Base-by-base conservation (phyloP, 2,113 vertebrate genomes). In the Etheostoma spectabile region DNA sequence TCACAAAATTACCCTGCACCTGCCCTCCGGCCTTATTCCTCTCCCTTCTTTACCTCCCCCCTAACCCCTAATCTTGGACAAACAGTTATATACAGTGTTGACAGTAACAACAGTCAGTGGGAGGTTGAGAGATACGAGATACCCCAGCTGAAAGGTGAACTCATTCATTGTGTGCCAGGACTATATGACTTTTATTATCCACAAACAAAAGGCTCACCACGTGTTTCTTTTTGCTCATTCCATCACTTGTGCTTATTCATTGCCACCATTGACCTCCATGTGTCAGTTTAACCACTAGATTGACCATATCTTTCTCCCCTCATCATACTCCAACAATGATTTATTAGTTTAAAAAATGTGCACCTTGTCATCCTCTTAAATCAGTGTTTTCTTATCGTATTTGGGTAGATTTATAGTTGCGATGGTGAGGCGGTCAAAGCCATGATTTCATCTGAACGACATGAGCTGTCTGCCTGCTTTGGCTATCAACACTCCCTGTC, bases 71-170 rank as follows among this genome's bases (percentile, higher is more conserved):
- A 48, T 42, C 75, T 71, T 76, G 74, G 69, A 82, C 87, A 90
- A 93, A 89, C 85, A 74, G 74, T 52, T 78, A 83, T 74, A 79
- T 73, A 87, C 82, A 67, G 75, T 91, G 90, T 92, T 93, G 86
- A 92, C 93, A 91, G 86, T 91, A 77, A 79, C 84, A 92, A 93
- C 88, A 92, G 84, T 83, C 67, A 6, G 86, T 69, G 77, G 80
- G 76, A 80, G 84, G 79, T 60, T 67, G 42, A 73, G 63, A 74
- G 83, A 87, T 71, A 83, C 60, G 63, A 71, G 82, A 87, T 87
- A 75, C 64, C 71, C 81, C 46, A 0, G 21, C 67, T 67, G 49
- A 69, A 73, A 42, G 38, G 45, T 77, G 69, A 79, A 79, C 59
- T 49, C 63, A 18, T 22, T 84, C 63, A 79, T 45, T 66, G 79